Conservation (phyloP, 2,113 vertebrate genomes). For the Galbula dea region DNA sequence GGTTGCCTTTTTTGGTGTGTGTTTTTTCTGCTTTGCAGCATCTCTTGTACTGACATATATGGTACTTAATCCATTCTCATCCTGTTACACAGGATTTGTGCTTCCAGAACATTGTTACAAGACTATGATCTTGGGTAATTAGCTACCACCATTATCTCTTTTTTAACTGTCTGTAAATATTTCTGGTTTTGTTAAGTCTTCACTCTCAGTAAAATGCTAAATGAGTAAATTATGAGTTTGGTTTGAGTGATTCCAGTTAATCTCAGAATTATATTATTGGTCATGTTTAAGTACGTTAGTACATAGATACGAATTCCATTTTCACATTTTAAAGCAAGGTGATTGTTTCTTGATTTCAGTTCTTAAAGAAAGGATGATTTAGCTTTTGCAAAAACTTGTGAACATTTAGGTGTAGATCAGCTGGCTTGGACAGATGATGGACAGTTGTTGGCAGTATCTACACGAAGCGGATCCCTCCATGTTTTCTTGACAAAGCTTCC, state of each 20-base stretch:
- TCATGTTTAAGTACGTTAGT: not conserved
- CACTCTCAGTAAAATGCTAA: not conserved
- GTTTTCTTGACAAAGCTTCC: constrained; percentile 95
- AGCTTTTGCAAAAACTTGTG: not conserved
- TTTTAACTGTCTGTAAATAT: not conserved
- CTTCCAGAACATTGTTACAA: not conserved
- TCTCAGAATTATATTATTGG: not conserved
- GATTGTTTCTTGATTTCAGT: not conserved
- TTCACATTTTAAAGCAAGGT: not conserved
- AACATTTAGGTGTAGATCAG: constrained; percentile 83
- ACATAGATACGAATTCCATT: not conserved
- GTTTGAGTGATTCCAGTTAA: not conserved
- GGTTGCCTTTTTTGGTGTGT: no score
- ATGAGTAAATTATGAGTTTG: not conserved
- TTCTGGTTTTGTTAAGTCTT: not conserved
- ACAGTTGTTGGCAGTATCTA: constrained; percentile 90
- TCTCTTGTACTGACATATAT: not conserved
- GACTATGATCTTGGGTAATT: not conserved
- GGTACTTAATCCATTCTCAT: not conserved
- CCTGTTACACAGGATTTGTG: not conserved
- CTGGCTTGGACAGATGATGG: constrained; percentile 96
- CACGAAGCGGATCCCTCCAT: constrained; percentile 86
- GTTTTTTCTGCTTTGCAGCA: not conserved
- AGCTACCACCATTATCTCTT: not conserved
- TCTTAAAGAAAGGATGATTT: not conserved